Conservation (phyloP, 2,113 vertebrate species). For the Apodemus sylvaticus region DNA sequence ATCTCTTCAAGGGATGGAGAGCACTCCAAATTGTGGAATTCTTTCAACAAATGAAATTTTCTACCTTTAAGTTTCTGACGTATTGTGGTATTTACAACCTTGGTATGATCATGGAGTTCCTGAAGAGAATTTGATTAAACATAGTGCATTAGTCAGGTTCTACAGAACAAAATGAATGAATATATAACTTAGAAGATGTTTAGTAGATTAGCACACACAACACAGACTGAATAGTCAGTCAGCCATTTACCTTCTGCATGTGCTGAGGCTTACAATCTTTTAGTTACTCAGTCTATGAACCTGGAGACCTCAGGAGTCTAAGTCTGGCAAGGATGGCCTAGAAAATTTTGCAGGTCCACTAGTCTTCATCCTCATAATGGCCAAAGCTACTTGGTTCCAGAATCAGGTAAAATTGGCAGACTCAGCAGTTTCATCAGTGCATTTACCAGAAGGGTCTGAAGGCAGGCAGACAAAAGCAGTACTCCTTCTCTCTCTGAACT, state of each 20-base stretch:
- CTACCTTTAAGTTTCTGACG: not conserved
- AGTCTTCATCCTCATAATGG: not conserved
- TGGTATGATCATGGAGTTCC: fast-evolving
- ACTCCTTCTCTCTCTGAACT: not conserved
- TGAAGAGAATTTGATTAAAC: not conserved
- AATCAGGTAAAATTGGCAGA: no score
- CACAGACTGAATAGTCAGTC: no score
- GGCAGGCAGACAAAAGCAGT: not conserved
- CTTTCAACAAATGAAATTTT: not conserved
- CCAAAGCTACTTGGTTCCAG: no score
- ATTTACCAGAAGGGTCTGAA: not conserved
- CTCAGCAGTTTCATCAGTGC: not conserved
- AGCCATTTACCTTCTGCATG: not conserved
- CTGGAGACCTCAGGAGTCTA: not conserved
- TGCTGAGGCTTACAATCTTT: no score
- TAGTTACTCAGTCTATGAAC: not conserved
- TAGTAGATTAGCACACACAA: not conserved
- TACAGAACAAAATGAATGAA: not conserved
- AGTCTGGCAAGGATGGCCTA: not conserved
- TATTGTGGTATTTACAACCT: not conserved
- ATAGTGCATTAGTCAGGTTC: not conserved
- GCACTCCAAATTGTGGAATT: not conserved
- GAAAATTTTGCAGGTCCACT: no score
- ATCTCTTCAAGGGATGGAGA: not conserved
- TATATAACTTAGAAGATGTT: not conserved